Evolutionary conservation across 2,888 invertebrate genomes (phyloP).

Genomic region (Amphipoea oculea): DNA sequence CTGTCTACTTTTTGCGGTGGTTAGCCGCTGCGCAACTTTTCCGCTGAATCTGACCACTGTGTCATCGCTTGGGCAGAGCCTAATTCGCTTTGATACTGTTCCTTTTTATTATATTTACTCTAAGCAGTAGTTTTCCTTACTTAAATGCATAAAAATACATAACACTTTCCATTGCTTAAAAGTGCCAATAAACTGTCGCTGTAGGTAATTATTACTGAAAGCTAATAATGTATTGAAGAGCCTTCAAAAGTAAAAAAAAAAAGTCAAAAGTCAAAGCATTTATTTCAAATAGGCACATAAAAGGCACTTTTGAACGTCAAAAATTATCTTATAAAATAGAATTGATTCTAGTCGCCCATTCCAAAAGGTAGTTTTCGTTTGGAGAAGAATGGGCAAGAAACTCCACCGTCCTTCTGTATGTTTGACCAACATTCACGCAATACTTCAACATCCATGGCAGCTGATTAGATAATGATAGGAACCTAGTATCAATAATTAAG

Average conservation of each 20-base stretch:
- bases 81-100: not conserved
- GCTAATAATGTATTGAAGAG: not conserved
- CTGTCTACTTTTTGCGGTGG: not conserved
- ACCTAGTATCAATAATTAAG: not conserved
- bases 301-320: too few relatives aligned
- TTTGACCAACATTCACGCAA: not conserved
- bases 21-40: not conserved
- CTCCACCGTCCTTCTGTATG: too few relatives aligned
- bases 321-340: too few relatives aligned
- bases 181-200: not conserved
- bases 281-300: too few relatives aligned
- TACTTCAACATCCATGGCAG: not conserved
- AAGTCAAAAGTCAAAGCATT: too few relatives aligned
- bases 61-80: not conserved
- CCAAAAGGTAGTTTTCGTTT: too few relatives aligned
- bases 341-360: too few relatives aligned
- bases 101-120: not conserved
- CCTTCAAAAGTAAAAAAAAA: too few relatives aligned
- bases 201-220: conserved; percentile 3
- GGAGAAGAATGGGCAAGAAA: too few relatives aligned
- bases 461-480: conserved; percentile 10
- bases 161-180: not conserved
- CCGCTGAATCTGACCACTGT: not conserved
- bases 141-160: too few relatives aligned
- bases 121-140: not conserved